Evolutionary conservation across 2,113 vertebrate genomes (phyloP), one percentile per base, ranked within the genome.

Genomic region (Sylvilagus bachmani): DNA sequence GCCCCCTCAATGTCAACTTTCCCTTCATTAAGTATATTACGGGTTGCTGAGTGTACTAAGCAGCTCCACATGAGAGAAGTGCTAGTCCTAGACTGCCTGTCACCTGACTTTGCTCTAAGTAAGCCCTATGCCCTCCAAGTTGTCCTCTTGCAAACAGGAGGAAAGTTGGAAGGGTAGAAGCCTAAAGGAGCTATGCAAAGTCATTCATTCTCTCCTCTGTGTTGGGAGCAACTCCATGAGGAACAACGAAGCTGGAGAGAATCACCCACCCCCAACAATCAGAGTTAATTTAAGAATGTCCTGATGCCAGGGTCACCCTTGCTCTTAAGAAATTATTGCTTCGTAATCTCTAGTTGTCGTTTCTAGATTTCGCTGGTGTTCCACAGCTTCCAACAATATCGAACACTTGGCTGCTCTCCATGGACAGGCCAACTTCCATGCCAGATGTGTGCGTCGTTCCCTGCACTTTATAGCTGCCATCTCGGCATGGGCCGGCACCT

Each of bases 321-420:
- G 61, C 36, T 95, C 51, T 58, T 89, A 55, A 95, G 86, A 96
- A 97, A 62, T 44, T n/a, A 55, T 92, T 95, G 36, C 71, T 91
- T 97, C 93, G 94, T 84, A 96, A 88, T 89, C 81, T 96, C 92
- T 94, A 25, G 25, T 92, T 97, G 89, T 95, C 77, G 94, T 88
- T 97, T 96, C 62, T 91, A 96, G 89, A 91, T 49, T 96, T 97
- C 95, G 69, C 86, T 90, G 93, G 82, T 55, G 55, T 95, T 78
- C 75, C 91, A 77, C 67, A 95, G 73, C 71, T 94, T 96, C 53
- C 89, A 97, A 82, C 85, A 94, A 33, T 13, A 87, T 1, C 74
- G 27, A 71, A 16, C 29, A 74, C 10, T 81, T 96, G 94, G 51
- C 81, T 84, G 31, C 62, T 93, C 82, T 95, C 55, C 81, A 95